A percentile compares a stretch with the other conserved stretches of the same genome.
These are phyloP conservation scores for Latrodectus hesperus DNA, from an alignment of 2,888 invertebrate genomes.

Conservation along the genomic window DNA sequence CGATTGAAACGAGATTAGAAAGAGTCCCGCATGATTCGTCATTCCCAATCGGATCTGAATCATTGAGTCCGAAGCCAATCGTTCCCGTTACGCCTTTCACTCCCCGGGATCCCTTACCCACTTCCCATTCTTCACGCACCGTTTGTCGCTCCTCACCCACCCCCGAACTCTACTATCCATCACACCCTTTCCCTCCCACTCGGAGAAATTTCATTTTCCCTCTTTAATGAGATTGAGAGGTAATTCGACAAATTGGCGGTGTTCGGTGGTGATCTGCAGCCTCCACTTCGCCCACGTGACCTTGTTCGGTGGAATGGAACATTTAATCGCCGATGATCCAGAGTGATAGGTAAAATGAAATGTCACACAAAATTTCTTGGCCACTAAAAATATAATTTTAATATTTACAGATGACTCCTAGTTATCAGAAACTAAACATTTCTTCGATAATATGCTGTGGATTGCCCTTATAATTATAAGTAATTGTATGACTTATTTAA, in stretches of 20 bases:
- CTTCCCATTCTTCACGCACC: slow-evolving; percentile 55
- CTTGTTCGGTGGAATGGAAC: not conserved
- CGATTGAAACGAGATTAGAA: slow-evolving; percentile 51
- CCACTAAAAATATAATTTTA: too few species aligned
- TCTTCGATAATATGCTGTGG: too few species aligned
- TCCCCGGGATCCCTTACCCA: slow-evolving; percentile 28
- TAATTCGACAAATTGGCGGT: slow-evolving; percentile 62
- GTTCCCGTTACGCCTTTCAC: slow-evolving; percentile 42
- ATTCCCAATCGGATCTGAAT: slow-evolving; percentile 61
- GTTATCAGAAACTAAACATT: too few species aligned
- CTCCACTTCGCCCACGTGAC: not conserved
- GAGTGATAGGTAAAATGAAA: too few species aligned
- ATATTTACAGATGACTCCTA: too few species aligned
- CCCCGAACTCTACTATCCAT: slow-evolving; percentile 11
- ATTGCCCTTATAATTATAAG: too few species aligned
- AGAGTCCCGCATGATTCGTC: slow-evolving; percentile 34
- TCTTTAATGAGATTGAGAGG: slow-evolving; percentile 59
- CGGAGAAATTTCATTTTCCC: slow-evolving; percentile 38
- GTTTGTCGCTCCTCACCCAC: slow-evolving; percentile 8
- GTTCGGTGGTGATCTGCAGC: not conserved
- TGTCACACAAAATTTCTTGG: too few species aligned
- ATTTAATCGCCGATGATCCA: not conserved
- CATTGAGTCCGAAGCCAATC: slow-evolving; percentile 47
- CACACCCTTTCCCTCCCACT: slow-evolving; percentile 14
- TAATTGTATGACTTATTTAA: too few species aligned